Evolutionary conservation across 2,113 vertebrate genomes (phyloP).

Genomic region (Turnix velox): DNA sequence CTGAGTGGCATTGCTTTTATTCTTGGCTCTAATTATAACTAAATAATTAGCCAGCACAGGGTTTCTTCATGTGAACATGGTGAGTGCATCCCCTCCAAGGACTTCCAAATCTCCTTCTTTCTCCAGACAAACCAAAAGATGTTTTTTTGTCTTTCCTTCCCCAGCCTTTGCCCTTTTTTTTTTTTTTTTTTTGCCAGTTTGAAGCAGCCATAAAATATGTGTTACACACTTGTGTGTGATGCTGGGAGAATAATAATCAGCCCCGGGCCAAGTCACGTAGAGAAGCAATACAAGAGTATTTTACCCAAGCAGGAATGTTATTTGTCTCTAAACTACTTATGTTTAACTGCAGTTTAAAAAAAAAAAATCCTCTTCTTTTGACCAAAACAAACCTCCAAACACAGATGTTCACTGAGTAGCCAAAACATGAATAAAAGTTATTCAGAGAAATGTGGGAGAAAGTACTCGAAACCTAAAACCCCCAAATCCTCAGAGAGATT

Average conservation of each 20-base stretch:
- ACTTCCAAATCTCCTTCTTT: neutral
- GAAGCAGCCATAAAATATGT: constrained; percentile 31
- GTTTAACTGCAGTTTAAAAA: neutral
- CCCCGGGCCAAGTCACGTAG: constrained; percentile 39
- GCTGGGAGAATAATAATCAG: constrained; percentile 16
- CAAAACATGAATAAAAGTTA: constrained; percentile 35
- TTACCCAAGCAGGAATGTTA: constrained; percentile 24
- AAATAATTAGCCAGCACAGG: neutral
- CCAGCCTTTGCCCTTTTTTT: neutral
- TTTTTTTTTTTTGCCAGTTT: constrained; percentile 34
- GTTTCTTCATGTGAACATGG: neutral
- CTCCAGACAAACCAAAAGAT: neutral
- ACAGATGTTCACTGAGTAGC: constrained; percentile 13
- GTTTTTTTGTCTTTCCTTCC: constrained; percentile 20
- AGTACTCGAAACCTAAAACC: neutral
- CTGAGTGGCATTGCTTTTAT: neutral
- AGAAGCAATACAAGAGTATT: constrained; percentile 30
- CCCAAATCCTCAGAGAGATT: neutral
- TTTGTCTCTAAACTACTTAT: constrained; percentile 28
- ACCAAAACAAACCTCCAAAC: constrained; percentile 28
- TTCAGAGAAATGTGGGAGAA: neutral
- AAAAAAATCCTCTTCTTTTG: neutral
- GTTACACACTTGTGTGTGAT: constrained; percentile 18
- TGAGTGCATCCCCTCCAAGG: neutral
- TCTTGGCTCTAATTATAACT: neutral